phyloP scores from a whole-genome alignment of 2,797 vertebrate genomes.

The Paratrypauchen microcephalus region DNA sequence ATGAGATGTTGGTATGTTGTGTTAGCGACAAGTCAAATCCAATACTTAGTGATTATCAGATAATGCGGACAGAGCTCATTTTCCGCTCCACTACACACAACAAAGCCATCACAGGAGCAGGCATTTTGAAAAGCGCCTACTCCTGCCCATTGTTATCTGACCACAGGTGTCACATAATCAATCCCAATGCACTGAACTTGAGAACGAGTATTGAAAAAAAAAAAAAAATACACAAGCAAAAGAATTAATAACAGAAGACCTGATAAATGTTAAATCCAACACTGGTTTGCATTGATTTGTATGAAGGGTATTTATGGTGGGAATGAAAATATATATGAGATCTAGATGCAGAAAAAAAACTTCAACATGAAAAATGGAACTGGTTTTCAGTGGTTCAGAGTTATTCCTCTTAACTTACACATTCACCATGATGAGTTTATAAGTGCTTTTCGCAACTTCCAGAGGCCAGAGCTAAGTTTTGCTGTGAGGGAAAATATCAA shows the following conservation, averaged over 20 bases:
- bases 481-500: no score
- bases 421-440: no score
- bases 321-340: background rate
- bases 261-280: background rate
- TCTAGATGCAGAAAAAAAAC: no score
- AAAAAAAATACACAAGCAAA: background rate
- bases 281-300: background rate
- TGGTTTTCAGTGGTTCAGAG: no score
- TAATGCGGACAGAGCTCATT: constrained; percentile 49
- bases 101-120: background rate
- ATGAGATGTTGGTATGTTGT: constrained; percentile 32
- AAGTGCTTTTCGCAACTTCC: no score
- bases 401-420: no score
- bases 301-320: background rate
- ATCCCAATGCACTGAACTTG: background rate
- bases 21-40: constrained; percentile 36
- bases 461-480: no score
- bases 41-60: constrained; percentile 34
- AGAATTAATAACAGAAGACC: background rate
- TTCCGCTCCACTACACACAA: constrained; percentile 51
- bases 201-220: constrained; percentile 1
- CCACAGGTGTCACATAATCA: constrained; percentile 39
- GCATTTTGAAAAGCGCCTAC: constrained; percentile 24
- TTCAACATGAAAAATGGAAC: no score
- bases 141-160: constrained; percentile 15